Percentiles rank a stretch among this genome's conserved stretches.
phyloP scores from a whole-genome alignment of 2,113 vertebrate genomes.

The Marmota monax region DNA sequence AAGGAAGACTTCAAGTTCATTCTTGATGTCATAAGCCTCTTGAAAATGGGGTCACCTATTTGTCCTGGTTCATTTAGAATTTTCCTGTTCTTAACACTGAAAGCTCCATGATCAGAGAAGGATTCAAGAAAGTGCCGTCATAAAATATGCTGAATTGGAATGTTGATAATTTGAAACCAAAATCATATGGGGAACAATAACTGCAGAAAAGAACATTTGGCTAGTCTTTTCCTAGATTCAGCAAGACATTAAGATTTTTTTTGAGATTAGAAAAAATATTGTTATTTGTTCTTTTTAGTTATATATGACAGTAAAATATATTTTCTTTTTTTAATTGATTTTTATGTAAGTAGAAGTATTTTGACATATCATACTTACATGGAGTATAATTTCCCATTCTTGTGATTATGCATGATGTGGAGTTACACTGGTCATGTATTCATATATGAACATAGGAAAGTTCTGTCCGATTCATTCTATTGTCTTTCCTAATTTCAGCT shows the following conservation, averaged over 20 bases:
- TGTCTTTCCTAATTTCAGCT: too few species aligned
- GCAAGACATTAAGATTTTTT: background rate
- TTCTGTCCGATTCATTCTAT: too few species aligned
- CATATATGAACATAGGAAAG: too few species aligned
- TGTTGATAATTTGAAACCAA: background rate
- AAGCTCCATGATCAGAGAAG: background rate
- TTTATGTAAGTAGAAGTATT: too few species aligned
- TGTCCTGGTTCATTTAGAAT: background rate
- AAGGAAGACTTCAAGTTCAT: background rate
- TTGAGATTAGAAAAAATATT: background rate
- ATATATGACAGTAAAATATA: too few species aligned
- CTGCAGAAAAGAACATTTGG: background rate
- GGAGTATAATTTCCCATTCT: too few species aligned
- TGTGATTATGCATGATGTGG: too few species aligned
- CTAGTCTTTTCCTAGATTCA: background rate
- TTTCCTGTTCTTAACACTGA: background rate
- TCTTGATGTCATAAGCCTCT: background rate
- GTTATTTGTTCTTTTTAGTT: too few species aligned
- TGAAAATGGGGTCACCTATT: background rate
- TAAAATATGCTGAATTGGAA: background rate
- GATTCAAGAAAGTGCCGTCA: too few species aligned
- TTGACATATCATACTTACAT: too few species aligned
- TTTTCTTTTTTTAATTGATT: too few species aligned
- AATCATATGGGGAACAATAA: background rate
- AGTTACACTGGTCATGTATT: too few species aligned